Base-by-base conservation (phyloP, 1,140 invertebrate species). In the Drosophila obscura region DNA sequence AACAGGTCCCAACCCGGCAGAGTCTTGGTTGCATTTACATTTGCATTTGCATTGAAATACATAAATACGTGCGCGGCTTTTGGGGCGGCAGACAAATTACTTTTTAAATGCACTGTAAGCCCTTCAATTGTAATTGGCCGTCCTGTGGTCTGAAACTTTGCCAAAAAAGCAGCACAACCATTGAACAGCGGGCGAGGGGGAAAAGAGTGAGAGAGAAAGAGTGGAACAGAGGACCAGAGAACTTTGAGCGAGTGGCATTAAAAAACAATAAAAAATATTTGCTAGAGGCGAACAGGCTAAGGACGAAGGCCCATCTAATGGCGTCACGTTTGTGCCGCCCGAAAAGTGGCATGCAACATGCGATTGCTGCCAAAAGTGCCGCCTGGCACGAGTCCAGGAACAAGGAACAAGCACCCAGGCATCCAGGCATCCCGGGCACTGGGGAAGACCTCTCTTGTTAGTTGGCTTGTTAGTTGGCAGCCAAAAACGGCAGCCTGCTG, bases 31-130 rank as follows among this genome's bases (percentile, higher is more conserved):
- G 62, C 48, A 65, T 62, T 51, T 52, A 44, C 48, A 44, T 59
- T 57, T 49, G 66, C 79, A 84, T 84, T 84, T 85, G 77, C 81
- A 87, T 87, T 87, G 81, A 83, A 87, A 88, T 87, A 73, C 62
- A 85, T 87, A 88, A 82, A 90, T 91, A 87, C 84, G 72, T 91
- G 89, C 76, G 63, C 66, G 71, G 82, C 79, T 87, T 82, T 87
- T 71, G 63, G 73, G 66, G 64, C 82, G 68, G 74, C 73, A 91
- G 89, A 91, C 89, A 91, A 91, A 91, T 91, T 91, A 91, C 89
- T 89, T 91, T 91, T 91, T 91, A 89, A 91, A 91, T 91, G 89
- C 89, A 91, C 77, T 74, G 77, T 84, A 85, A 84, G 81, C 81
- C 82, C 66, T 61, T 87, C 83, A 80, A 87, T 88, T 88, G 84